These are phyloP conservation scores for Charadrius vociferus DNA, from an alignment of 2,113 vertebrate species.

Conservation along the genomic window DNA sequence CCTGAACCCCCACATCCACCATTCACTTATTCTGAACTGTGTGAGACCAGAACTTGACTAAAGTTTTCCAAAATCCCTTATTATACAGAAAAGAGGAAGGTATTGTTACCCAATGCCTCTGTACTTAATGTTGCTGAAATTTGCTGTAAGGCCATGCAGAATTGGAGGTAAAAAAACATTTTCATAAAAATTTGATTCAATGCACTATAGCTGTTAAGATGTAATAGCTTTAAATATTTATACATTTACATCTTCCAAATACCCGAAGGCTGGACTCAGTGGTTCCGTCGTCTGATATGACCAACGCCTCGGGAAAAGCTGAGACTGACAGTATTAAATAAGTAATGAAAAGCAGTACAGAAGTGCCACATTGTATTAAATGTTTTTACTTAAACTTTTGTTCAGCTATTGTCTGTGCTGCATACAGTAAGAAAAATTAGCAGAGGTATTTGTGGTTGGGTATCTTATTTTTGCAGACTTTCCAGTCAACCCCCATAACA, in stretches of 20 bases:
- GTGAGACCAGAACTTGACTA: background rate
- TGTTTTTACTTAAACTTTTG: background rate
- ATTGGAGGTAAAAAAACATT: background rate
- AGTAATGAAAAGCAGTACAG: background rate
- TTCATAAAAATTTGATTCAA: background rate
- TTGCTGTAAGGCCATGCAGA: background rate
- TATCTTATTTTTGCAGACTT: background rate
- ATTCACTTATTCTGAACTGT: background rate
- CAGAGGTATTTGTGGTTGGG: background rate
- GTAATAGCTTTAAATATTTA: background rate
- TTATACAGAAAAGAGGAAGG: background rate
- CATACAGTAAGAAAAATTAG: background rate
- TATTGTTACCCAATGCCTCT: background rate
- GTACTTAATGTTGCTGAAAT: background rate
- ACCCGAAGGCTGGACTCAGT: background rate
- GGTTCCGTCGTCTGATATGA: background rate
- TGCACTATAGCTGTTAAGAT: background rate
- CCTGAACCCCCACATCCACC: rapidly evolving
- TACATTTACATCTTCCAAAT: background rate
- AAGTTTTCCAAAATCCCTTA: background rate
- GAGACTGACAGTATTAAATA: background rate
- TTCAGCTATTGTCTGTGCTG: background rate
- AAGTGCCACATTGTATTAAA: background rate
- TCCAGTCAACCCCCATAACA: background rate
- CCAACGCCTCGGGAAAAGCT: background rate